A percentile compares a stretch with the other conserved stretches of the same genome.
Conservation (phyloP, 1,140 invertebrate species). For the Orchestia grillus region DNA sequence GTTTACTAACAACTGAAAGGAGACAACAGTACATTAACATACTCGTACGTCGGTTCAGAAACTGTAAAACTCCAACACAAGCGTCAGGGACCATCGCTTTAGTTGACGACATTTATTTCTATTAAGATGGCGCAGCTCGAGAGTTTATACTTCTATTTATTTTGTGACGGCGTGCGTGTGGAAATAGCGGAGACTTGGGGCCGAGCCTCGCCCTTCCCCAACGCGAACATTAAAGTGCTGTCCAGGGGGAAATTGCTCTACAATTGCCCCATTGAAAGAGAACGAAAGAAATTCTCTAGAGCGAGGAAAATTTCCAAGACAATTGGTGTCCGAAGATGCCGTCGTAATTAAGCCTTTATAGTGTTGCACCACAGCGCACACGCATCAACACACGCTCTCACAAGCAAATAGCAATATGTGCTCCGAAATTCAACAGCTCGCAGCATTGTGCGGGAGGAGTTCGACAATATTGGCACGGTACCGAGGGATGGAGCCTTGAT, state of each 20-base stretch:
- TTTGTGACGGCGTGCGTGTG: background rate
- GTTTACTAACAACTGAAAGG: background rate
- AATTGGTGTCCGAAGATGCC: conserved; percentile 19
- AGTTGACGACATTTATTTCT: background rate
- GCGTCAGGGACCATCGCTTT: background rate
- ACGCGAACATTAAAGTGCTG: conserved; percentile 31
- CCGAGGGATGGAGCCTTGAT: background rate
- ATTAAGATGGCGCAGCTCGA: background rate
- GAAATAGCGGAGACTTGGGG: background rate
- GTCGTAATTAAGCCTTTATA: conserved; percentile 45
- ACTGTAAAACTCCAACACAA: background rate
- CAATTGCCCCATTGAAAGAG: conserved; percentile 41
- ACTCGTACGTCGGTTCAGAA: background rate
- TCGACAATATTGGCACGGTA: background rate
- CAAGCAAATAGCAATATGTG: background rate
- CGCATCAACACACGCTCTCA: background rate
- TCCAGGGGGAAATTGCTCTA: conserved; percentile 30
- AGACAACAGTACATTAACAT: background rate
- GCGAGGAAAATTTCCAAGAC: conserved; percentile 11
- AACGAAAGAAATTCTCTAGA: conserved; percentile 29
- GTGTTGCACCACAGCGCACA: background rate
- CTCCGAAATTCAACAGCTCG: background rate
- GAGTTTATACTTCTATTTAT: background rate
- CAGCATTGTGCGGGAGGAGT: background rate
- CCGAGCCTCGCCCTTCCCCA: background rate